Percentiles rank a stretch among this genome's conserved stretches.
Evolutionary conservation across 2,888 invertebrate genomes (phyloP).

Genomic region (Parnassius smintheus): DNA sequence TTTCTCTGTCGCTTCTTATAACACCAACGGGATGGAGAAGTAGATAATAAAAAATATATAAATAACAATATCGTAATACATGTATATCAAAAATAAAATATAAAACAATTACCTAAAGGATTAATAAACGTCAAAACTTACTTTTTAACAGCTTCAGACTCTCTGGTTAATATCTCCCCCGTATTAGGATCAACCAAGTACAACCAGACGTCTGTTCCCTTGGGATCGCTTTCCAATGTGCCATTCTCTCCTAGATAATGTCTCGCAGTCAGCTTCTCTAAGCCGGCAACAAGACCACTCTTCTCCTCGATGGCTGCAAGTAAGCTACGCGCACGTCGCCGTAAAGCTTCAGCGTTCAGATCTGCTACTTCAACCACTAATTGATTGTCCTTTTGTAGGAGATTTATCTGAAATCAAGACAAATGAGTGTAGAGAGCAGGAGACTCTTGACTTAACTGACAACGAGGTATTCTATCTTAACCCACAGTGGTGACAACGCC

Average conservation of each 20-base stretch:
- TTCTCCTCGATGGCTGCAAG: constrained; percentile 85
- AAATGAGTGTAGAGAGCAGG: no score
- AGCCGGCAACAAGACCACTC: constrained; percentile 87
- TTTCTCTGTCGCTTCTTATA: no score
- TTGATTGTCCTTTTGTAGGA: constrained; percentile 88
- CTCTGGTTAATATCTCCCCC: constrained; percentile 87
- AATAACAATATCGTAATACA: no score
- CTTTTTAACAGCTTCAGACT: constrained; percentile 86
- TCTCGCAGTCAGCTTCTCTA: constrained; percentile 91
- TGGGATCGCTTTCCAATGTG: constrained; percentile 86
- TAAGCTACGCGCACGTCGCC: constrained; percentile 69
- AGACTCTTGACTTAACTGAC: no score
- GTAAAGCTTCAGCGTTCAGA: constrained; percentile 86
- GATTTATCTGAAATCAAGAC: constrained; percentile 83
- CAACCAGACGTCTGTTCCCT: constrained; percentile 93
- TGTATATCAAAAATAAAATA: no score
- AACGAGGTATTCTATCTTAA: no score
- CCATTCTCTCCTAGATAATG: constrained; percentile 88
- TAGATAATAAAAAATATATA: no score
- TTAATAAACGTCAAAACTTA: constrained; percentile 44
- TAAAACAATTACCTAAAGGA: no score
- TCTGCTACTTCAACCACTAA: constrained; percentile 89
- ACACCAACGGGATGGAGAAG: no score
- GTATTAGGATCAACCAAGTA: constrained; percentile 90
- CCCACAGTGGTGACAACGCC: no score